These are phyloP conservation scores for Rhyacophila evoluta DNA, from an alignment of 2,888 invertebrate species.

Conservation along the genomic window DNA sequence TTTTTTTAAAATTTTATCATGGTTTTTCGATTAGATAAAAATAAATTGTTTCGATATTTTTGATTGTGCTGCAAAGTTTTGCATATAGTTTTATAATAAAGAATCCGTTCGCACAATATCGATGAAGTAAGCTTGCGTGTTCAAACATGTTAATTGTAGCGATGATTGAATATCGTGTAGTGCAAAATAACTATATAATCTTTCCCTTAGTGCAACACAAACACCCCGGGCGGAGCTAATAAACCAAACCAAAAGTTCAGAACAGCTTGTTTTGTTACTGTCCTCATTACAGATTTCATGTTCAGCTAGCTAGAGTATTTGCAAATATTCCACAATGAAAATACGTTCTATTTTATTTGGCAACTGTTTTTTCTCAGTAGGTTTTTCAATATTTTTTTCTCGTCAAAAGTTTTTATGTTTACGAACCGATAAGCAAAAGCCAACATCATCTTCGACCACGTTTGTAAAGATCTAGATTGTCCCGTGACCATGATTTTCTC, in stretches of 20 bases:
- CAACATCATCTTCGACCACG: too few species aligned
- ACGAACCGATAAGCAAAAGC: too few species aligned
- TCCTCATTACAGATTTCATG: slow-evolving; percentile 47
- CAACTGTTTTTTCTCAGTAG: neutral
- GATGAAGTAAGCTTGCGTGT: slow-evolving; percentile 34
- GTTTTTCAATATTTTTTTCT: too few species aligned
- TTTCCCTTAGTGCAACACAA: neutral
- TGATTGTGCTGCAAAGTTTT: too few species aligned
- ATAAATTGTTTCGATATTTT: too few species aligned
- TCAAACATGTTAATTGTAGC: slow-evolving; percentile 38
- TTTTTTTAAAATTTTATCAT: too few species aligned
- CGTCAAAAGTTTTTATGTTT: too few species aligned
- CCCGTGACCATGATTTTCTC: too few species aligned
- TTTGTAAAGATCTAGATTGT: too few species aligned
- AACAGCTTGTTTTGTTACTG: slow-evolving; percentile 47
- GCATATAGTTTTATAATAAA: too few species aligned
- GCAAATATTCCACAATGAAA: neutral
- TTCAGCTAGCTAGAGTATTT: neutral
- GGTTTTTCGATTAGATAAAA: too few species aligned
- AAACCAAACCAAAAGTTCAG: slow-evolving; percentile 37
- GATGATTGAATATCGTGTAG: slow-evolving; percentile 40
- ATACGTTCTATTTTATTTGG: neutral
- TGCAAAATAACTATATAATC: neutral
- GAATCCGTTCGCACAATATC: neutral
- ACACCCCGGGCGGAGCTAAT: slow-evolving; percentile 35